Conservation (phyloP, 2,888 invertebrate genomes). For the Xanthostigma xanthostigma region DNA sequence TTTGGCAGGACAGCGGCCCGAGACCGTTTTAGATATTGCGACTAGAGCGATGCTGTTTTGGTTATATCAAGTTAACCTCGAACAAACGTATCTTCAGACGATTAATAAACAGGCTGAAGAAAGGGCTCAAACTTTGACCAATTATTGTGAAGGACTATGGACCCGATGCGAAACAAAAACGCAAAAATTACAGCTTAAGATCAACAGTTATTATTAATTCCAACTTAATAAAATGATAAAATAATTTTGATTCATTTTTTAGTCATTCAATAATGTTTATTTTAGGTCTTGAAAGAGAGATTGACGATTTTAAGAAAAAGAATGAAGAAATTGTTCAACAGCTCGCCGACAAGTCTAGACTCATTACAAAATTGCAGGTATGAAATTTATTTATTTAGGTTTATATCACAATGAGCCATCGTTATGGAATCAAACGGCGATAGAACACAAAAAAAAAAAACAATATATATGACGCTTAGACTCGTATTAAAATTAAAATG, state of each 20-base stretch:
- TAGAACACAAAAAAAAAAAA: too few species aligned
- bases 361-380: constrained; percentile 16
- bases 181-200: constrained; percentile 9
- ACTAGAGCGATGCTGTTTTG: constrained; percentile 28
- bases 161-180: constrained; percentile 10
- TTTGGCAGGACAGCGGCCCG: constrained; percentile 28
- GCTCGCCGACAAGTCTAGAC: constrained; percentile 14
- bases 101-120: constrained; percentile 6
- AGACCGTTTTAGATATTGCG: constrained; percentile 27
- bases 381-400: too few species aligned
- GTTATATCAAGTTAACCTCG: constrained; percentile 25
- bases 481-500: too few species aligned
- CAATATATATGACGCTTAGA: too few species aligned
- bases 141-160: constrained; percentile 7
- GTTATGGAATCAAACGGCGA: too few species aligned
- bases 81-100: constrained; percentile 8
- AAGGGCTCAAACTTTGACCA: constrained; percentile 1
- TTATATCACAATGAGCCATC: too few species aligned
- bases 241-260: not conserved
- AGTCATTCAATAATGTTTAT: not conserved
- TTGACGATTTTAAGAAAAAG: constrained; percentile 14
- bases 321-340: constrained; percentile 15
- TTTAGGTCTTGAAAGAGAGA: constrained; percentile 15
- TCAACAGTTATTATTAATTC: constrained; percentile 9
- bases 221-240: not conserved